Evolutionary conservation across 2,113 vertebrate species (phyloP), one percentile per base, ranked within the genome.

Genomic region (Picathartes gymnocephalus): DNA sequence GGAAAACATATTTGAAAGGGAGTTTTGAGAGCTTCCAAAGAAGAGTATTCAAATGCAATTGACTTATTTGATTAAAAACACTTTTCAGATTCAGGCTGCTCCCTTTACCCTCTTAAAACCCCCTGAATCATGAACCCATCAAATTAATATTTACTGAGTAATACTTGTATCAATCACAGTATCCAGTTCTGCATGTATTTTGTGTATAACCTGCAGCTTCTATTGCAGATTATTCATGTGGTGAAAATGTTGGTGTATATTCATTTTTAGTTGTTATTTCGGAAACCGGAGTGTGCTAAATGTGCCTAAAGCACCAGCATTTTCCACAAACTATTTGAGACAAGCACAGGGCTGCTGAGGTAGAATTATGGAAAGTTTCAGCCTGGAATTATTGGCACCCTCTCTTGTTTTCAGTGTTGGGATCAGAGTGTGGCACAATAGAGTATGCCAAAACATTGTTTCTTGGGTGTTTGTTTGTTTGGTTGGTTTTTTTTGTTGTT

Each of bases 1-100:
- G 85, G 87, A 96, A 97, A 91, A 95, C 60, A 61, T 88, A 56
- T 97, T 91, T 97, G 64, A 79, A 87, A 82, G 60, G 84, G 87
- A 86, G 54, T 89, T 94, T 80, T 71, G 50, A 80, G 56, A 86
- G 40, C 84, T 94, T 76, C 70, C 61, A 81, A 86, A 91, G 61
- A 91, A 80, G 13, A 30, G 50, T 60, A 72, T 86, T 81, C 23
- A 70, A 64, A 84, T 39, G 22, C 45, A 77, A 47, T 89, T 37
- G 58, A 64, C 45, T 66, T 0, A 1, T 53, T 88, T 92, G 78
- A 76, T 81, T 93, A 91, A 72, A 86, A 82, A 56, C 47, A 31
- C 45, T 72, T 70, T 33, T 8, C 45, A 73, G 21, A 66, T 50
- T 70, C 42, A 73, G 31, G 24, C 44, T 73, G 17, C 5, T 45